phyloP scores from a whole-genome alignment of 2,113 vertebrate genomes.

The Elephas maximus region DNA sequence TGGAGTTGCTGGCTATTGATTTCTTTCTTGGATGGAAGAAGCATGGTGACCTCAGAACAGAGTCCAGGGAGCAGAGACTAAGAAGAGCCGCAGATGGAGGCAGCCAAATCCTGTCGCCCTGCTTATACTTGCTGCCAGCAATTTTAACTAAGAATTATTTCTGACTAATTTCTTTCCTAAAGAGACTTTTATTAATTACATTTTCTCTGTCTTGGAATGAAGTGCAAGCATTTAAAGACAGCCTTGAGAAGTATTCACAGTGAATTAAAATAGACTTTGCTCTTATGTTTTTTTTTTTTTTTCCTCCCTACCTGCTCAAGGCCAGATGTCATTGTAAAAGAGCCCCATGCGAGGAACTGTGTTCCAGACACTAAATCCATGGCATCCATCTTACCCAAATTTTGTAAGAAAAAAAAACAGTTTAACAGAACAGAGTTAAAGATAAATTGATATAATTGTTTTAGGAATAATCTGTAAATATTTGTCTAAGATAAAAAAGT shows the following conservation, averaged over 20 bases:
- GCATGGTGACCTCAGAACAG: fast-evolving
- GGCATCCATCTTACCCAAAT: neutral
- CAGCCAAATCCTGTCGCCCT: neutral
- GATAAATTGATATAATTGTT: neutral
- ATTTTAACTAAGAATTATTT: constrained; percentile 48
- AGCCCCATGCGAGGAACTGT: neutral
- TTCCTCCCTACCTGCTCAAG: constrained; percentile 7
- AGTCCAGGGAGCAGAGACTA: neutral
- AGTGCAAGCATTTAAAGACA: constrained; percentile 69
- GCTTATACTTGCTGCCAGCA: neutral
- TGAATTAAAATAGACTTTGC: constrained; percentile 70
- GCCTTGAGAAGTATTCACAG: constrained; percentile 64
- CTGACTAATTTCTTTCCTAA: constrained; percentile 56
- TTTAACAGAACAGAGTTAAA: neutral
- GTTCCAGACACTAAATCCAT: neutral
- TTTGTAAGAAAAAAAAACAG: neutral
- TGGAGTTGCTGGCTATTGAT: neutral
- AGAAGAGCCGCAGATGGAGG: neutral
- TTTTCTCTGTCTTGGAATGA: constrained; percentile 55
- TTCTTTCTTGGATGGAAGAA: neutral
- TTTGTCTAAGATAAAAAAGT: neutral
- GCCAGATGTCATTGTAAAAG: constrained; percentile 46
- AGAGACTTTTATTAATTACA: constrained; percentile 77
- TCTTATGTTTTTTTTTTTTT: neutral
- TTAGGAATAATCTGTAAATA: neutral